These are phyloP conservation scores for Cyanistes caeruleus DNA, from an alignment of 2,113 vertebrate genomes.

Conservation along the genomic window DNA sequence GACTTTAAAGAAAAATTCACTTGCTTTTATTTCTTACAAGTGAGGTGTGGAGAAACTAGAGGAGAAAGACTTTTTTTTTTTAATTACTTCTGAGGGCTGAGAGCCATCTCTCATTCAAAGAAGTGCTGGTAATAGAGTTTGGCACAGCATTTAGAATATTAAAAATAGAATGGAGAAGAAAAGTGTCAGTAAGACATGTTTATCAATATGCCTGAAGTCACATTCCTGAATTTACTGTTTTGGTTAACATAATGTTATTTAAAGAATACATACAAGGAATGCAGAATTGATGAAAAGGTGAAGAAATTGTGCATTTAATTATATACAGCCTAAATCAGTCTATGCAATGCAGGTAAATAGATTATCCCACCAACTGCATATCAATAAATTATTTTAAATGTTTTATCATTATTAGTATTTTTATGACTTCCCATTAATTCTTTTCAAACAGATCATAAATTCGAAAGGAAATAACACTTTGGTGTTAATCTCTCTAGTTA, in stretches of 20 bases:
- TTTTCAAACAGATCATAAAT: background rate
- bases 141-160: background rate
- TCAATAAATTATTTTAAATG: background rate
- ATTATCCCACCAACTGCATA: background rate
- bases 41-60: background rate
- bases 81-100: background rate
- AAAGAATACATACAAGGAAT: background rate
- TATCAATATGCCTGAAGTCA: background rate
- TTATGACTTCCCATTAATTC: background rate
- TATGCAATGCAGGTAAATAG: background rate
- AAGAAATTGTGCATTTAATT: background rate
- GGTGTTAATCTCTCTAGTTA: background rate
- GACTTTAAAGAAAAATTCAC: background rate
- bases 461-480: background rate
- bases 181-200: background rate
- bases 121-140: background rate
- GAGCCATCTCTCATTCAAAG: background rate
- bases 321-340: background rate
- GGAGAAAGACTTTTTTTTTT: accelerated
- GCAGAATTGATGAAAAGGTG: background rate
- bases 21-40: background rate
- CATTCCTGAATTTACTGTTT: background rate
- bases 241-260: background rate
- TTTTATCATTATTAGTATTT: background rate
- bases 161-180: background rate